These are phyloP conservation scores for Cheilosia pagana DNA, from an alignment of 2,888 invertebrate genomes.

Conservation along the genomic window DNA sequence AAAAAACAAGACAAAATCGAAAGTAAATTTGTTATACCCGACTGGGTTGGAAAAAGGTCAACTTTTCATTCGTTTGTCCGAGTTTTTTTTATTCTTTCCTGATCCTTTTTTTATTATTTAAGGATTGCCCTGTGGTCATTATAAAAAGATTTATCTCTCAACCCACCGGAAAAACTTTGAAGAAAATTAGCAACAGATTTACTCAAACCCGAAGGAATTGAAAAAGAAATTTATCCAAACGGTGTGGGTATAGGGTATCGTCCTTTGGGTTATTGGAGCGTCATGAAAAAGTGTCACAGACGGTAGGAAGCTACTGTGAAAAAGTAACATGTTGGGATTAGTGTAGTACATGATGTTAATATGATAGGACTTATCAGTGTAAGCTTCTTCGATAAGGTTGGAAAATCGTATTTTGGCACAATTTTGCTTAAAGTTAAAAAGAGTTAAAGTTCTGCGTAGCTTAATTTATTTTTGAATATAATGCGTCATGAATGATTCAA, in stretches of 20 bases:
- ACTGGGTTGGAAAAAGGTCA: constrained; percentile 50
- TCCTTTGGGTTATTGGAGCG: constrained; percentile 10
- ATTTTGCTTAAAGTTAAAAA: neutral
- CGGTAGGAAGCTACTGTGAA: constrained; percentile 4
- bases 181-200: constrained; percentile 74
- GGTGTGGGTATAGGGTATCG: constrained; percentile 25
- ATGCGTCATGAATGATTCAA: constrained; percentile 65
- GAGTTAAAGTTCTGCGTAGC: constrained; percentile 24
- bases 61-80: constrained; percentile 63
- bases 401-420: neutral
- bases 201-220: constrained; percentile 66
- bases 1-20: constrained; percentile 40
- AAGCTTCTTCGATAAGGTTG: constrained; percentile 22
- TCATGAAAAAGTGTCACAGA: constrained; percentile 19
- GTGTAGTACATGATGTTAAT: constrained; percentile 49
- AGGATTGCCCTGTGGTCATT: constrained; percentile 69
- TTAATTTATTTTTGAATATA: constrained; percentile 36
- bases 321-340: constrained; percentile 47
- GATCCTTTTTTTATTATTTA: constrained; percentile 69
- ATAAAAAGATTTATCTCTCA: constrained; percentile 69
- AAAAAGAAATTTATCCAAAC: constrained; percentile 33
- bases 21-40: constrained; percentile 53
- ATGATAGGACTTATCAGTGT: constrained; percentile 50
- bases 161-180: constrained; percentile 31
- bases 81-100: constrained; percentile 33